Base-by-base conservation (phyloP, 2,113 vertebrate species). In the Uria lomvia region DNA sequence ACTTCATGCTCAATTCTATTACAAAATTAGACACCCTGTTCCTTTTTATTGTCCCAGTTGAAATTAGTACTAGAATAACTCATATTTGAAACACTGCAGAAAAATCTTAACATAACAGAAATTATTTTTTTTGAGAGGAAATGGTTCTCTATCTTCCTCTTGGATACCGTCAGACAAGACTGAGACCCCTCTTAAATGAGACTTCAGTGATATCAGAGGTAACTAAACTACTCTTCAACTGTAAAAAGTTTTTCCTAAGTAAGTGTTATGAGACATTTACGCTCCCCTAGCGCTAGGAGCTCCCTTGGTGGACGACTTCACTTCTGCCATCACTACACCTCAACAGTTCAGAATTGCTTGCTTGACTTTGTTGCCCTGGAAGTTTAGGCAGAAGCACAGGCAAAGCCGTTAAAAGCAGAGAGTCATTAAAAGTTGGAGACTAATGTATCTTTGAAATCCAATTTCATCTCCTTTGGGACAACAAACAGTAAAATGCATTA, bases 401-500 rank as follows among this genome's bases (percentile, higher is more conserved):
- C 76, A 81, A 89, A 94, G 58, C 58, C 3, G 2, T 73, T 87
- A 96, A 82, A 96, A 94, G 66, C 80, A 94, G 34, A 71, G 15
- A 58, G 53, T 78, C 88, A 81, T 94, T 94, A 91, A n/a, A 95
- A 96, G 58, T 92, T 91, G 78, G 77, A 94, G 59, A 79, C 62
- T 90, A 88, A 95, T 90, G 32, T 75, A 59, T 95, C 89, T 90
- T 80, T 85, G 52, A 91, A 97, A 96, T 89, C 66, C 71, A 92
- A 82, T 94, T 92, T 90, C 42, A 71, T 55, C 53, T 76, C 89
- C 89, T 93, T 75, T 32, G 89, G 77, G 84, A 94, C 45, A 72
- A 50, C 65, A 85, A 90, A 84, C 71, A 92, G 71, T 74, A 79
- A 95, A 92, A 97, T 74, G 66, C 87, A 97, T 92, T 91, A 94